Evolutionary conservation across 2,113 vertebrate genomes (phyloP).

Genomic region (Xiphorhynchus elegans): DNA sequence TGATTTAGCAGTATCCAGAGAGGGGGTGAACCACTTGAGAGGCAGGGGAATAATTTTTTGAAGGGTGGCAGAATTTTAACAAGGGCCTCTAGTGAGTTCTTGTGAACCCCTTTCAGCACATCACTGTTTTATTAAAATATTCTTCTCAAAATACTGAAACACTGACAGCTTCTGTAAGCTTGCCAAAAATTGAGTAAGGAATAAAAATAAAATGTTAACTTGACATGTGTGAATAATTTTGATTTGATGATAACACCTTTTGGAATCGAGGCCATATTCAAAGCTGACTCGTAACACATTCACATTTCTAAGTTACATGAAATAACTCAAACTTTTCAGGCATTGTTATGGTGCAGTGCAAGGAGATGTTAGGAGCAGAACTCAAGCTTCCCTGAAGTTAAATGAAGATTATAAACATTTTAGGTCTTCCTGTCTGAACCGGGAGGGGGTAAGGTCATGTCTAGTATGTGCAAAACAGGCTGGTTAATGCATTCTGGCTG

Average conservation of each 20-base stretch:
- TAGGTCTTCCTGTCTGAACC: neutral
- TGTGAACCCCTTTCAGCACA: slow-evolving; percentile 74
- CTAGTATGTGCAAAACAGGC: fast-evolving
- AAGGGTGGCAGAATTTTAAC: slow-evolving; percentile 77
- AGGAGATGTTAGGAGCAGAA: neutral
- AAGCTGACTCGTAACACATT: slow-evolving; percentile 74
- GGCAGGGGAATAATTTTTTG: slow-evolving; percentile 73
- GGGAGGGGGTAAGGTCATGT: neutral
- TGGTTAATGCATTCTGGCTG: neutral
- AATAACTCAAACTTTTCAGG: slow-evolving; percentile 72
- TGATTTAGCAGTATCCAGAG: slow-evolving; percentile 71
- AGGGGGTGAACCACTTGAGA: slow-evolving; percentile 70
- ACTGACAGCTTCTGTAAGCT: slow-evolving; percentile 74
- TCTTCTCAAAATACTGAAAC: slow-evolving; percentile 71
- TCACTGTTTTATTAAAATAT: slow-evolving; percentile 72
- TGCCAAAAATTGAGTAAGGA: slow-evolving; percentile 76
- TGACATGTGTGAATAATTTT: slow-evolving; percentile 77
- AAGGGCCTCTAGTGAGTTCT: slow-evolving; percentile 72
- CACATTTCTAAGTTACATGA: slow-evolving; percentile 67
- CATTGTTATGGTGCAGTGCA: slow-evolving; percentile 9
- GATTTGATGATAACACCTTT: slow-evolving; percentile 77
- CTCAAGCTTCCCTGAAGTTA: slow-evolving; percentile 16
- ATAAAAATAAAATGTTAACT: slow-evolving; percentile 77
- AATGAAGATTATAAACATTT: slow-evolving; percentile 14
- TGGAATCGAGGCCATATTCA: slow-evolving; percentile 72